These are phyloP conservation scores for Aleiodes sp. DNA, from an alignment of 1,140 invertebrate species.

Conservation along the genomic window DNA sequence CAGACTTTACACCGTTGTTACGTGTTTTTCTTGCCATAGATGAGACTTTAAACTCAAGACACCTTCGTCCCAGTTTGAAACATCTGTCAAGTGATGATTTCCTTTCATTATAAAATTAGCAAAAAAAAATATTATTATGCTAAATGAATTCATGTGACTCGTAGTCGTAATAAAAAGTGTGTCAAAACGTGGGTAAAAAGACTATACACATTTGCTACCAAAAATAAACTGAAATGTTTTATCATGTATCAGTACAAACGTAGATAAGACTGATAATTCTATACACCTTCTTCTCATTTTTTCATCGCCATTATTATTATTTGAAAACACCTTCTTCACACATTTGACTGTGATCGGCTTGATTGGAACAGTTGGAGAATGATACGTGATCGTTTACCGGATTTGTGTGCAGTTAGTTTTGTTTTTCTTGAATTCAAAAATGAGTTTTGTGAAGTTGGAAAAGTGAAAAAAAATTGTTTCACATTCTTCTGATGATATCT, in stretches of 20 bases:
- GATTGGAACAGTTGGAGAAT: too few relatives aligned
- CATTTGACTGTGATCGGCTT: not conserved
- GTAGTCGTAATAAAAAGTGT: not conserved
- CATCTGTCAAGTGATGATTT: constrained; percentile 32
- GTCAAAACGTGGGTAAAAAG: not conserved
- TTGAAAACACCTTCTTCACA: not conserved
- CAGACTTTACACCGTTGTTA: too few relatives aligned
- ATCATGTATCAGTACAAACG: not conserved
- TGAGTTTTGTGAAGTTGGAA: not conserved
- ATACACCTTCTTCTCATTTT: not conserved
- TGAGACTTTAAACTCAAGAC: not conserved
- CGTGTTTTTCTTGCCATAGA: not conserved
- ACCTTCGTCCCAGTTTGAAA: not conserved
- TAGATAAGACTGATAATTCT: not conserved
- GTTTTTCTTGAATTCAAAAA: constrained; percentile 24
- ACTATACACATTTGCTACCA: not conserved
- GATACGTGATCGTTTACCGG: constrained; percentile 61
- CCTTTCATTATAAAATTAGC: constrained; percentile 19
- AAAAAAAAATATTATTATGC: constrained; percentile 11
- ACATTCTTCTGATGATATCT: too few relatives aligned
- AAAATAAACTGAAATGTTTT: not conserved
- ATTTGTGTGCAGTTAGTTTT: constrained; percentile 59
- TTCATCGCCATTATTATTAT: too few relatives aligned
- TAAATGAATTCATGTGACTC: constrained; percentile 11
- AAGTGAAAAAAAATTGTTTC: too few relatives aligned